A percentile compares a stretch with the other conserved stretches of the same genome.
Conservation (phyloP, 1,140 invertebrate genomes). For the Aphaenogaster floridana region DNA sequence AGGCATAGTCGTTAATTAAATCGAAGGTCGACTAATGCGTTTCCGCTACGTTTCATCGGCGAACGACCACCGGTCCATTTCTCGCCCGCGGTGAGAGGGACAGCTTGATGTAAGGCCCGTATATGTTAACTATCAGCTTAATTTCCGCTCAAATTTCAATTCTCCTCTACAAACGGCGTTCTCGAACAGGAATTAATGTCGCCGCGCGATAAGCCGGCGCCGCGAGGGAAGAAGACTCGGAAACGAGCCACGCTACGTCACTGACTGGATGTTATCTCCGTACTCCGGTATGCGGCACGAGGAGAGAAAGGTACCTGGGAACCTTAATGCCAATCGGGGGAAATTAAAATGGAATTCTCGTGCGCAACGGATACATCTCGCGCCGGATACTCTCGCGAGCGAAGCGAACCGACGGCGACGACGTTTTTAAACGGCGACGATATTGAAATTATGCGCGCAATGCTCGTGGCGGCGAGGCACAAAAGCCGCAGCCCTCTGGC, state of each 20-base stretch:
- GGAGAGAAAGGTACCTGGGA: neutral
- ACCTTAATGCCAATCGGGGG: neutral
- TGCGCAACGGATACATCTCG: conserved; percentile 32
- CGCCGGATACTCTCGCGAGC: conserved; percentile 20
- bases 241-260: conserved; percentile 32
- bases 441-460: conserved; percentile 77
- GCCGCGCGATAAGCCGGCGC: conserved; percentile 38
- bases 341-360: conserved; percentile 62
- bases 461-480: conserved; percentile 69
- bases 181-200: conserved; percentile 53
- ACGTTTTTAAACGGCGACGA: conserved; percentile 56
- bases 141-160: conserved; percentile 63
- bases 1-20: conserved; percentile 51
- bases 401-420: neutral
- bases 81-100: conserved; percentile 17
- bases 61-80: conserved; percentile 1
- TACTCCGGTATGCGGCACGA: neutral
- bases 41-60: conserved; percentile 30
- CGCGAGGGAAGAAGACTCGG: conserved; percentile 31
- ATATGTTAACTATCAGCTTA: conserved; percentile 58
- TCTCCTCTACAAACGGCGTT: conserved; percentile 28
- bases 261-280: conserved; percentile 50
- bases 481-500: conserved; percentile 57
- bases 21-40: conserved; percentile 56
- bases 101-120: conserved; percentile 44